Percentiles rank a stretch among this genome's conserved stretches.
These are phyloP conservation scores for Chrysemys picta DNA, from an alignment of 2,113 vertebrate species.

Conservation along the genomic window DNA sequence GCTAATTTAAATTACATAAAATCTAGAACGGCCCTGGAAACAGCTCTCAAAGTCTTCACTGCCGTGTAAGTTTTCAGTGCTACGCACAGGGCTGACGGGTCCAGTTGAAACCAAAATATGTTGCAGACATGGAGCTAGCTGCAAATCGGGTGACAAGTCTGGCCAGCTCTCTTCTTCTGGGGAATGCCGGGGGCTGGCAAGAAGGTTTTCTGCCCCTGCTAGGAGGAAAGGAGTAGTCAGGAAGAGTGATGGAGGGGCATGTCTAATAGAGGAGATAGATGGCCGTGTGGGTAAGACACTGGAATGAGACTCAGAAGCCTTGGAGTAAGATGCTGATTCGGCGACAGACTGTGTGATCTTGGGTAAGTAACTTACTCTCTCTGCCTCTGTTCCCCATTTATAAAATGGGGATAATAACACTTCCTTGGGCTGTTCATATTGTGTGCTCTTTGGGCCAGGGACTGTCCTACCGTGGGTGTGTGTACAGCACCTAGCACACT, in stretches of 20 bases:
- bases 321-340: too few relatives aligned
- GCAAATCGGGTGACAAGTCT: background rate
- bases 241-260: background rate
- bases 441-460: too few relatives aligned
- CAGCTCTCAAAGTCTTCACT: accelerated
- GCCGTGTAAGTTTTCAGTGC: too few relatives aligned
- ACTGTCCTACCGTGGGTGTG: too few relatives aligned
- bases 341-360: too few relatives aligned
- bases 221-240: background rate
- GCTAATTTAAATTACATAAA: background rate
- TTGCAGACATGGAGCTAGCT: background rate
- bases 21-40: background rate
- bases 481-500: background rate
- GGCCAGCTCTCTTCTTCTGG: background rate
- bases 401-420: too few relatives aligned
- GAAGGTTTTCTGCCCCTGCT: background rate
- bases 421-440: too few relatives aligned
- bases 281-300: background rate
- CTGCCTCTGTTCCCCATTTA: too few relatives aligned
- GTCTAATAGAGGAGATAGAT: background rate
- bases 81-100: too few relatives aligned
- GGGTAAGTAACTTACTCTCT: too few relatives aligned
- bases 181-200: background rate
- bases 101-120: background rate
- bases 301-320: too few relatives aligned